These are phyloP conservation scores for Dermatophagoides farinae DNA, from an alignment of 1,140 invertebrate species.

Conservation along the genomic window DNA sequence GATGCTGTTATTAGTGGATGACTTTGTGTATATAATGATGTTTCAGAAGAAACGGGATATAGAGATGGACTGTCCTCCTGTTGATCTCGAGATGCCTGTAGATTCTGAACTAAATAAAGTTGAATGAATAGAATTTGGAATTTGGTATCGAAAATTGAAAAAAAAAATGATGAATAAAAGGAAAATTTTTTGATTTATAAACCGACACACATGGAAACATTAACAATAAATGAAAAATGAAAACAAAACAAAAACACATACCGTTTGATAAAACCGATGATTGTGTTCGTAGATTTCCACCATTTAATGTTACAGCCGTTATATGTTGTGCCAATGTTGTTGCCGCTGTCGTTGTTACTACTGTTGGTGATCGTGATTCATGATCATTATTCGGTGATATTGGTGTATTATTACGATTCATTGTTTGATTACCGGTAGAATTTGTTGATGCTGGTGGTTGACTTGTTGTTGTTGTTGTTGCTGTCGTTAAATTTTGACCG, in stretches of 20 bases:
- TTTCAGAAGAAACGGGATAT: not conserved
- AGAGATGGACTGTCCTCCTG: constrained; percentile 1
- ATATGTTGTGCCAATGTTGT: not conserved
- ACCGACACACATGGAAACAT: too few species aligned
- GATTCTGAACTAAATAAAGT: not conserved
- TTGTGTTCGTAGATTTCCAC: not conserved
- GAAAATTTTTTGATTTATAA: too few species aligned
- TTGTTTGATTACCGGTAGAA: too few species aligned
- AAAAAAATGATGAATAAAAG: not conserved
- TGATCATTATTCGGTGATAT: not conserved
- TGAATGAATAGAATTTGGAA: not conserved
- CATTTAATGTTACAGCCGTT: not conserved
- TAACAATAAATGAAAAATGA: too few species aligned
- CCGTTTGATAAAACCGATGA: not conserved
- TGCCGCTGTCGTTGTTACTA: not conserved
- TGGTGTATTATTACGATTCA: too few species aligned
- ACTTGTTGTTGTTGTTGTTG: not conserved
- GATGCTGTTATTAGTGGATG: not conserved
- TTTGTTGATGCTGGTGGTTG: not conserved
- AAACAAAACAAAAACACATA: not conserved
- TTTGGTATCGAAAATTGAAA: too few species aligned
- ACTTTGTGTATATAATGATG: not conserved
- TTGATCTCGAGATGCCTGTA: not conserved
- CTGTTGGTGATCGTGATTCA: not conserved
- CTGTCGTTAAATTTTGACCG: too few species aligned